A percentile compares a stretch with the other conserved stretches of the same genome.
phyloP scores from a whole-genome alignment of 2,888 invertebrate species.

The Dilophus febrilis region DNA sequence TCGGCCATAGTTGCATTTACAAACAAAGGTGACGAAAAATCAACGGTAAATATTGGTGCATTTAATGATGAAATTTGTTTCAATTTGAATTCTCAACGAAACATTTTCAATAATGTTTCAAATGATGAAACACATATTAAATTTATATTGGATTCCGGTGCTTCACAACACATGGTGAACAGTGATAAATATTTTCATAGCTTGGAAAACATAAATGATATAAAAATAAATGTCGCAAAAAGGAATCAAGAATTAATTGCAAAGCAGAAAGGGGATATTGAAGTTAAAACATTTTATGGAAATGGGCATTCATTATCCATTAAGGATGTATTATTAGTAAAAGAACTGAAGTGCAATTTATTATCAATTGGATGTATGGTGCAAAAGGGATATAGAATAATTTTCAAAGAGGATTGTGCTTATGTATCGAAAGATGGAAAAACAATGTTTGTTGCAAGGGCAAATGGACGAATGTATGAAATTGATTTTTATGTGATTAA shows the following conservation, averaged over 20 bases:
- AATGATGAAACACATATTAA: not conserved
- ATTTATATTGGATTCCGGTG: slow-evolving; percentile 1
- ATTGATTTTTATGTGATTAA: too few relatives aligned
- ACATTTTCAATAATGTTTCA: too few relatives aligned
- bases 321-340: not conserved
- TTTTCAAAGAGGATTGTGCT: not conserved
- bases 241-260: too few relatives aligned
- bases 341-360: not conserved
- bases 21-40: too few relatives aligned
- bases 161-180: not conserved
- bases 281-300: not conserved
- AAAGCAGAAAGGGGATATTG: not conserved
- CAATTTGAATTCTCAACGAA: too few relatives aligned
- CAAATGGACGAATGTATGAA: too few relatives aligned
- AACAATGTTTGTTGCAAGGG: too few relatives aligned
- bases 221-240: not conserved
- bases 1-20: too few relatives aligned
- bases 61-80: too few relatives aligned
- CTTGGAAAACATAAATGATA: not conserved
- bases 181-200: not conserved
- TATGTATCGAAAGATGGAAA: too few relatives aligned
- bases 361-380: not conserved
- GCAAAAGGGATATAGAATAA: not conserved
- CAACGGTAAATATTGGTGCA: too few relatives aligned
- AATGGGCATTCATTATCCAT: too few relatives aligned